phyloP scores from a whole-genome alignment of 2,888 invertebrate genomes.

The Mayetiola destructor region DNA sequence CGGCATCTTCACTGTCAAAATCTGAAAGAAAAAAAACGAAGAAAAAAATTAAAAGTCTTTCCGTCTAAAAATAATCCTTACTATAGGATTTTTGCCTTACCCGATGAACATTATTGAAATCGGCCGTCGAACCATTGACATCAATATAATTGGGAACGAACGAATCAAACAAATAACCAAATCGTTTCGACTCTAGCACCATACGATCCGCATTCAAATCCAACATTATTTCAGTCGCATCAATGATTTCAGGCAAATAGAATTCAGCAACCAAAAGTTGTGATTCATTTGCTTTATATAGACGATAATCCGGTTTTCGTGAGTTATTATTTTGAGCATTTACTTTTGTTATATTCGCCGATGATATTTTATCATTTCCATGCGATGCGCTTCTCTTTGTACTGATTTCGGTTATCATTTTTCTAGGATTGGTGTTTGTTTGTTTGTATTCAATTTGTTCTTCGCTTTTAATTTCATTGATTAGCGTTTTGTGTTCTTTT shows the following conservation, averaged over 20 bases:
- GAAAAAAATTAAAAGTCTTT: neutral
- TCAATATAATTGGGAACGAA: slow-evolving; percentile 52
- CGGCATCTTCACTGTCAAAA: slow-evolving; percentile 3
- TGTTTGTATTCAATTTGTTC: neutral
- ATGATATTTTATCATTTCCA: neutral
- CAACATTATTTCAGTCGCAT: slow-evolving; percentile 42
- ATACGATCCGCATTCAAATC: slow-evolving; percentile 65
- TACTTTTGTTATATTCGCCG: neutral
- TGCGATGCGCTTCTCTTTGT: neutral
- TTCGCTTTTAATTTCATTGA: neutral
- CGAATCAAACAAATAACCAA: slow-evolving; percentile 49
- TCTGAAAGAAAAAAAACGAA: neutral
- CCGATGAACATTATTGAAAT: neutral
- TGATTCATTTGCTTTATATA: neutral
- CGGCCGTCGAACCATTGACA: slow-evolving; percentile 31
- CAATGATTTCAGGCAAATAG: slow-evolving; percentile 27
- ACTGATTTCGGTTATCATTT: neutral
- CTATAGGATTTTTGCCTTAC: neutral
- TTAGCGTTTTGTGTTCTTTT: neutral
- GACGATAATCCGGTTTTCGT: neutral
- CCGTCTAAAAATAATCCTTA: too few relatives aligned
- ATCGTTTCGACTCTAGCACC: slow-evolving; percentile 46
- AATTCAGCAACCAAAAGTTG: slow-evolving; percentile 27
- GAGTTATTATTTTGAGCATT: neutral
- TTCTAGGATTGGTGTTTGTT: neutral